These are phyloP conservation scores for Thryonomys swinderianus DNA, from an alignment of 2,113 vertebrate species.

Conservation along the genomic window DNA sequence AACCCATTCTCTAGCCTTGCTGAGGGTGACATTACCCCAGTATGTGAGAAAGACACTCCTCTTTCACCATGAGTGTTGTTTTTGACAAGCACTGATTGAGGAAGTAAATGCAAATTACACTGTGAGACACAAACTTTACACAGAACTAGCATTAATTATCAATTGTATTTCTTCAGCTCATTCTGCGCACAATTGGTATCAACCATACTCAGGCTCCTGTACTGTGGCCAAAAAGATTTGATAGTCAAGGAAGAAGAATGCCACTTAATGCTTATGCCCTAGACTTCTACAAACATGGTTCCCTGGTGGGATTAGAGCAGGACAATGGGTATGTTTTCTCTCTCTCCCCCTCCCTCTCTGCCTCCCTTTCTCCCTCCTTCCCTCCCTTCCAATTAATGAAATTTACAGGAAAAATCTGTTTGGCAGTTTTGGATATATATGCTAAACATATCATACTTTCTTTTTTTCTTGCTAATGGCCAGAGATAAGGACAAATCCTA, in stretches of 20 bases:
- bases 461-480: background rate
- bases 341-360: background rate
- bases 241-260: slow-evolving; percentile 74
- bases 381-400: background rate
- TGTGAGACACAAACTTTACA: background rate
- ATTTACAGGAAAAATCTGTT: background rate
- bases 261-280: slow-evolving; percentile 84
- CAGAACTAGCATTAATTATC: background rate
- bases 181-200: slow-evolving; percentile 77
- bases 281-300: slow-evolving; percentile 87
- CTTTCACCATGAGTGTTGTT: background rate
- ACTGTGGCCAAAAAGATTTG: slow-evolving; percentile 64
- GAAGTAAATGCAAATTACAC: background rate
- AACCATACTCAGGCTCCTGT: slow-evolving; percentile 74
- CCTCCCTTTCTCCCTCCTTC: background rate
- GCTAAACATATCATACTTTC: background rate
- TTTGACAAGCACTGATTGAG: background rate
- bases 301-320: slow-evolving; percentile 73
- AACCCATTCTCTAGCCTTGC: background rate
- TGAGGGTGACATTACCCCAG: background rate
- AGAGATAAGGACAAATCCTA: background rate
- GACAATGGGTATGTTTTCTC: slow-evolving; percentile 82
- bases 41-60: background rate
- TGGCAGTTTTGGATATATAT: background rate
- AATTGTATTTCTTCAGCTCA: slow-evolving; percentile 57